These are phyloP conservation scores for Sinella curviseta DNA, from an alignment of 1,140 invertebrate genomes.

Conservation along the genomic window DNA sequence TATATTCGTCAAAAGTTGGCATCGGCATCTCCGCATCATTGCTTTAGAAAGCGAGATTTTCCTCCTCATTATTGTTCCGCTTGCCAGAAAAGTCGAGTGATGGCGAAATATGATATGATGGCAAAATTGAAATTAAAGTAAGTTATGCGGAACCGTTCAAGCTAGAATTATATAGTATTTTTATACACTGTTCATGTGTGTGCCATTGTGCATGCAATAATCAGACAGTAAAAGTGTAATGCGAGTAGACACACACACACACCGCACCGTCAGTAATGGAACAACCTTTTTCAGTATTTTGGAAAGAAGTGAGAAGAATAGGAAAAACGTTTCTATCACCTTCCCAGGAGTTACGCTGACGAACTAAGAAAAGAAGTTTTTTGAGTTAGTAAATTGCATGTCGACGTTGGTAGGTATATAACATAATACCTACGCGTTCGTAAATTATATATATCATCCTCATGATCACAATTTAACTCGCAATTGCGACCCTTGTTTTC, in stretches of 20 bases:
- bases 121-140: not conserved
- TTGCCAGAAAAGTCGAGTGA: not conserved
- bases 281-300: no score
- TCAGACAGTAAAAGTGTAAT: no score
- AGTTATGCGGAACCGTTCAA: not conserved
- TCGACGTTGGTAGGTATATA: not conserved
- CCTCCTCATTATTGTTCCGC: not conserved
- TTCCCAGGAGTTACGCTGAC: no score
- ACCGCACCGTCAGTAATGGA: no score
- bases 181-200: not conserved
- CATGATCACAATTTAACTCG: not conserved
- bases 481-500: not conserved
- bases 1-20: not conserved
- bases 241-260: no score
- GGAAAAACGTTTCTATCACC: no score
- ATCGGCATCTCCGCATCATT: not conserved
- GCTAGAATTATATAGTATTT: not conserved
- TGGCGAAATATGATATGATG: not conserved
- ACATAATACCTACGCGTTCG: no score
- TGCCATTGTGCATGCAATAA: no score
- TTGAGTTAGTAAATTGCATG: not conserved
- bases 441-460: not conserved
- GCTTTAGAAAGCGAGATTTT: not conserved
- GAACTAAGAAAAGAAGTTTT: not conserved
- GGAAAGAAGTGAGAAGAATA: no score